Conservation (phyloP, 2,888 invertebrate genomes). For the Microdon myrmicae region DNA sequence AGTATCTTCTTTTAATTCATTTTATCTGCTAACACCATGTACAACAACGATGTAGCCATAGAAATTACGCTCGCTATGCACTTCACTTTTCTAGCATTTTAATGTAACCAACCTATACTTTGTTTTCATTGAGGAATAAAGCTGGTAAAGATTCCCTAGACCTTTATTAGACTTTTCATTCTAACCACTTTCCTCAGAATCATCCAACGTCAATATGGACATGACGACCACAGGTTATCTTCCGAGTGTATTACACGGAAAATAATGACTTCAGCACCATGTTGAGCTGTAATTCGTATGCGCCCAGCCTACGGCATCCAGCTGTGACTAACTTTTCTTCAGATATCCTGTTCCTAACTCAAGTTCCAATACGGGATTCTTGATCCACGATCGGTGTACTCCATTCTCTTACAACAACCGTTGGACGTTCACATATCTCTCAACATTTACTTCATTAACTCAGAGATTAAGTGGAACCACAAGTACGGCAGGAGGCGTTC, state of each 20-base stretch:
- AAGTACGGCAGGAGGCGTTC: neutral
- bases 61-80: no score
- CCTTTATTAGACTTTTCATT: no score
- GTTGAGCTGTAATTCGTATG: neutral
- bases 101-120: no score
- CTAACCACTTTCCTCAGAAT: no score
- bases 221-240: conserved; percentile 5
- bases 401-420: conserved; percentile 33
- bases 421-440: conserved; percentile 27
- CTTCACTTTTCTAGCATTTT: no score
- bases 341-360: conserved; percentile 4
- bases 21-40: no score
- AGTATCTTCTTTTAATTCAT: no score
- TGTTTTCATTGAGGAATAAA: no score
- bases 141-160: no score
- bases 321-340: neutral
- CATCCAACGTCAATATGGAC: no score
- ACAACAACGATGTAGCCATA: no score
- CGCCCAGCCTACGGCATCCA: neutral
- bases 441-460: conserved; percentile 31
- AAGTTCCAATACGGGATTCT: conserved; percentile 23
- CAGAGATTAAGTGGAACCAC: conserved; percentile 5
- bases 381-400: conserved; percentile 18
- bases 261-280: conserved; percentile 16
- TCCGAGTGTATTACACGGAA: conserved; percentile 8